Conservation (phyloP, 2,888 invertebrate genomes). For the Chymomyza amoena region DNA sequence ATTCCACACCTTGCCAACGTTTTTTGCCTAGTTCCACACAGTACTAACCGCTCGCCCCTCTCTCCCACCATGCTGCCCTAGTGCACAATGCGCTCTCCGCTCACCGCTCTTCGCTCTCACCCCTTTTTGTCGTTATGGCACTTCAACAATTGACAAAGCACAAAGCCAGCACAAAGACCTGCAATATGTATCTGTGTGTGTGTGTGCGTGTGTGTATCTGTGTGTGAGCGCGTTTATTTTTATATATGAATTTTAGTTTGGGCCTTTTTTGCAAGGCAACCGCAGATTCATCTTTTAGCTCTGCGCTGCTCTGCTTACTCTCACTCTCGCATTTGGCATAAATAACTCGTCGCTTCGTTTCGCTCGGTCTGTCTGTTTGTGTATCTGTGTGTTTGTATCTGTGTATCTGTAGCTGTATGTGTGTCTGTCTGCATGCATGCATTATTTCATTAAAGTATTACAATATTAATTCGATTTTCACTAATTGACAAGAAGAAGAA, state of each 20-base stretch:
- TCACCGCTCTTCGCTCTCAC: conserved; percentile 18
- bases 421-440: conserved; percentile 55
- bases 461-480: conserved; percentile 71
- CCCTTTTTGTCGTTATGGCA: conserved; percentile 40
- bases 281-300: conserved; percentile 59
- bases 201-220: conserved; percentile 21
- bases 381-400: conserved; percentile 1
- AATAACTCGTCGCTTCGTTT: not conserved
- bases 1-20: conserved; percentile 53
- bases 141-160: conserved; percentile 59
- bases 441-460: conserved; percentile 74
- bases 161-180: conserved; percentile 47
- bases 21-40: conserved; percentile 24
- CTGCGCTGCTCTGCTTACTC: not conserved
- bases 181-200: not conserved
- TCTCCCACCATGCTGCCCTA: not conserved
- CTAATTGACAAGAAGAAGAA: conserved; percentile 61
- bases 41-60: conserved; percentile 3
- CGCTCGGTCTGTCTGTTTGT: conserved; percentile 5
- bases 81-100: conserved; percentile 25
- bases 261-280: conserved; percentile 18
- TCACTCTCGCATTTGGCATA: not conserved
- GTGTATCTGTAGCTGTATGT: conserved; percentile 7
- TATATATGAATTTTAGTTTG: conserved; percentile 62
- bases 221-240: conserved; percentile 55